Base-by-base conservation (phyloP, 1,140 invertebrate species). In the Phenacoccus solenopsis region DNA sequence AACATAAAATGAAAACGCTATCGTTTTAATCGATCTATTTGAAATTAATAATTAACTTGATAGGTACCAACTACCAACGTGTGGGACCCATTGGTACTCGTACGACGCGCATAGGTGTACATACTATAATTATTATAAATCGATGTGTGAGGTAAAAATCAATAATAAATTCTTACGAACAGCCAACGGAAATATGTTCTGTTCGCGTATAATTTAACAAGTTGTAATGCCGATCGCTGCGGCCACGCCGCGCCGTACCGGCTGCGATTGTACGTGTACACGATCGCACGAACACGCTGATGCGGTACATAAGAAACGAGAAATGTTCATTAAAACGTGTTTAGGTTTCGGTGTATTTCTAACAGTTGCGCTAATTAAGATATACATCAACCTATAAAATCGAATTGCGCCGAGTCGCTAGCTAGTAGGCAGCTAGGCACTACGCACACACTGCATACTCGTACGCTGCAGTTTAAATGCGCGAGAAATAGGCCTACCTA, bases 331-430 rank as follows among this genome's bases (percentile, higher is more conserved):
- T 49, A 49, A 49, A 49, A 49, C 38, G 38, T 49, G 38, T 49
- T n/a, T n/a, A n/a, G n/a, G n/a, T n/a, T 49, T 49, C 20, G 20
- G 5, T 16, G 20, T 49, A n/a, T 49, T 49, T n/a, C 38, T 49
- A 49, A 49, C 38, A 49, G 38, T 49, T 49, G 38, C 38, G 38
- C 38, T 49, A 49, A 49, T 49, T 49, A 49, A 49, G 38, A 49
- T 49, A 49, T 49, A 49, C 38, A 49, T 49, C 38, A 49, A 49
- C 38, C 38, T 49, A 49, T 49, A 49, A 49, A 49, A 49, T 49
- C 38, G 16, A 49, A 49, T 49, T 49, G 38, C 38, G 38, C 38
- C 16, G 5, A n/a, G n/a, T n/a, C n/a, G n/a, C n/a, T n/a, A n/a
- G n/a, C n/a, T n/a, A n/a, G n/a, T n/a, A n/a, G n/a, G n/a, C n/a